Evolutionary conservation across 37 sponge, comb jelly and placozoan genomes (phyloP).

Genomic region (Theonella swinhoei): DNA sequence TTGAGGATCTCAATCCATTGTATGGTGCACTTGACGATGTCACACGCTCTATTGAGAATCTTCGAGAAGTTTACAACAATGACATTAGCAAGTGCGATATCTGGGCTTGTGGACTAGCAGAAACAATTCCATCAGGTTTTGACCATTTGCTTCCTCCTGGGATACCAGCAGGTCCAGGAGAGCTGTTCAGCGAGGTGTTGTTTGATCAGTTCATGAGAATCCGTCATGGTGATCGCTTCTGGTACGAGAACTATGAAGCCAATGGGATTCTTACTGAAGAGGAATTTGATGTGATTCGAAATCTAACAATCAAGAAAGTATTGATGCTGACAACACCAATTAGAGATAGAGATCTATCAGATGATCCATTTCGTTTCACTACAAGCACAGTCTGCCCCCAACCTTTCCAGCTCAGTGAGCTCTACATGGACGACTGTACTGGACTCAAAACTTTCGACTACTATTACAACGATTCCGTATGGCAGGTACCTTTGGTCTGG

Average conservation of each 20-base stretch:
- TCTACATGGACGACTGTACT: constrained; percentile 87
- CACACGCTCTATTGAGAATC: constrained; percentile 69
- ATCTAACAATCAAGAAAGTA: constrained; percentile 63
- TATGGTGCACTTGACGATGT: constrained; percentile 56
- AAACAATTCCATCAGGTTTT: constrained; percentile 64
- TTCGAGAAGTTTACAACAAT: constrained; percentile 83
- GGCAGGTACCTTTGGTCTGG: constrained; percentile 74
- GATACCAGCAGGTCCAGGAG: constrained; percentile 73
- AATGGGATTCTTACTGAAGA: constrained; percentile 70
- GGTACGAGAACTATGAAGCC: constrained; percentile 86
- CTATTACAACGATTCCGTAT: constrained; percentile 57
- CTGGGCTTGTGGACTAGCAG: constrained; percentile 91
- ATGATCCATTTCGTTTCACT: constrained; percentile 65
- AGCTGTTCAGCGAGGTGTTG: constrained; percentile 84
- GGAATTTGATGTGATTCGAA: constrained; percentile 69
- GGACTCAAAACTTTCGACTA: constrained; percentile 73
- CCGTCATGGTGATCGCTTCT: constrained; percentile 92
- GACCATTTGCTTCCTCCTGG: neutral
- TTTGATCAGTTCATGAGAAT: constrained; percentile 94
- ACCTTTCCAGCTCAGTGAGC: constrained; percentile 86
- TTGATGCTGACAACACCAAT: constrained; percentile 60
- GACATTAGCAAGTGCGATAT: constrained; percentile 83
- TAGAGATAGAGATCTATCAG: constrained; percentile 53
- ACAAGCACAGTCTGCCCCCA: constrained; percentile 64
- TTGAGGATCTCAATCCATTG: constrained; percentile 78